Evolutionary conservation across 2,113 vertebrate genomes (phyloP).

Genomic region (Apistogramma diplotaenia): DNA sequence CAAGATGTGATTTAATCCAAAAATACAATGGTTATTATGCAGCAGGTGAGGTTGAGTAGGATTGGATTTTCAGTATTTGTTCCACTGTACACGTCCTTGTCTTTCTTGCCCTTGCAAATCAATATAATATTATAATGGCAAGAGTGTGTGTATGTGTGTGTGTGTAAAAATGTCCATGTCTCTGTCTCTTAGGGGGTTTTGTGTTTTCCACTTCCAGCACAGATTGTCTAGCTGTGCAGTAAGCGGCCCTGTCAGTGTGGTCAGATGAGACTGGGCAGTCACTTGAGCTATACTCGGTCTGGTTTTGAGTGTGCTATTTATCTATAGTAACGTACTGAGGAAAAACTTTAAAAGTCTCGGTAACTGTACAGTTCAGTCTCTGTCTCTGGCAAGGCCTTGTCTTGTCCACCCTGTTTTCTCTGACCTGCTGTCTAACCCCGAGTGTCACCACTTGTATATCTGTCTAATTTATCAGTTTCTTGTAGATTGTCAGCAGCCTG

Average conservation of each 20-base stretch:
- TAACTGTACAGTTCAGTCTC: not conserved
- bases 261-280: conserved; percentile 17
- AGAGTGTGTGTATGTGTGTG: not conserved
- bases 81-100: not conserved
- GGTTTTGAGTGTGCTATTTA: not conserved
- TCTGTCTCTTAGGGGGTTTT: conserved; percentile 20
- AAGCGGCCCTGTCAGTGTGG: conserved; percentile 18
- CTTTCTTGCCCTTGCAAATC: not conserved
- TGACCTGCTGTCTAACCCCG: conserved; percentile 78
- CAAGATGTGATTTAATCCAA: not conserved
- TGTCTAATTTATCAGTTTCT: conserved; percentile 99
- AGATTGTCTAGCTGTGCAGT: conserved; percentile 10
- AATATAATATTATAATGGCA: conserved; percentile 30
- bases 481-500: conserved; percentile 99
- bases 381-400: conserved; percentile 56
- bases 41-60: not conserved
- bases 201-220: conserved; percentile 8
- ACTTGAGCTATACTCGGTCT: not conserved
- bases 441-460: conserved; percentile 92
- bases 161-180: conserved; percentile 30
- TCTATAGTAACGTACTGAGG: not conserved
- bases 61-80: conserved; percentile 8
- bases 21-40: not conserved
- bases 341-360: not conserved
- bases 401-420: conserved; percentile 57